These are phyloP conservation scores for Boleophthalmus pectinirostris DNA, from an alignment of 2,113 vertebrate species.

Conservation along the genomic window DNA sequence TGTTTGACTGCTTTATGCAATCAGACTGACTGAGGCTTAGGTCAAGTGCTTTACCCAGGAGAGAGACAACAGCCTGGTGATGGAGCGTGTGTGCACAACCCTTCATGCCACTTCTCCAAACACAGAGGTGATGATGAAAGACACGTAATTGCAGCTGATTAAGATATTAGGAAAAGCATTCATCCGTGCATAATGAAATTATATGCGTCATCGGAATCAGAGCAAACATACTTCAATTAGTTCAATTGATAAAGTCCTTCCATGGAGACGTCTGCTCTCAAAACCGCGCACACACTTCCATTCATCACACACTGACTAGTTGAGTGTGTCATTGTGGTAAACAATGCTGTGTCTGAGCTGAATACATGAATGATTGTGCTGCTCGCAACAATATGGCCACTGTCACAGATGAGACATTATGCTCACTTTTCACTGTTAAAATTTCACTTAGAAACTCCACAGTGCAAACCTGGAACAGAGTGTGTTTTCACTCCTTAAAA, in stretches of 20 bases:
- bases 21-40: slow-evolving; percentile 35
- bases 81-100: slow-evolving; percentile 45
- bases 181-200: slow-evolving; percentile 66
- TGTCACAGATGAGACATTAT: slow-evolving; percentile 12
- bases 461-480: slow-evolving; percentile 23
- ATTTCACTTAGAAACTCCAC: slow-evolving; percentile 11
- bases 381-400: slow-evolving; percentile 12
- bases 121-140: slow-evolving; percentile 57
- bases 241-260: slow-evolving; percentile 50
- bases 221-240: slow-evolving; percentile 55
- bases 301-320: slow-evolving; percentile 24
- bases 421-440: slow-evolving; percentile 17
- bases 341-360: slow-evolving; percentile 18
- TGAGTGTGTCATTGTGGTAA: slow-evolving; percentile 18
- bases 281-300: slow-evolving; percentile 33
- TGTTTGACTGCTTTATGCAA: slow-evolving; percentile 34
- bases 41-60: slow-evolving; percentile 39
- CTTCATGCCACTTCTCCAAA: slow-evolving; percentile 56
- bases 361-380: slow-evolving; percentile 23
- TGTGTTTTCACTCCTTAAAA: slow-evolving; percentile 43
- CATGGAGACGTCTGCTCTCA: slow-evolving; percentile 30
- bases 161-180: slow-evolving; percentile 66
- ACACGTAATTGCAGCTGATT: slow-evolving; percentile 65
- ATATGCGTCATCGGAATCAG: slow-evolving; percentile 60
- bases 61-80: slow-evolving; percentile 26